Conservation (phyloP, 2,797 vertebrate species). For the Gadopsis marmoratus region DNA sequence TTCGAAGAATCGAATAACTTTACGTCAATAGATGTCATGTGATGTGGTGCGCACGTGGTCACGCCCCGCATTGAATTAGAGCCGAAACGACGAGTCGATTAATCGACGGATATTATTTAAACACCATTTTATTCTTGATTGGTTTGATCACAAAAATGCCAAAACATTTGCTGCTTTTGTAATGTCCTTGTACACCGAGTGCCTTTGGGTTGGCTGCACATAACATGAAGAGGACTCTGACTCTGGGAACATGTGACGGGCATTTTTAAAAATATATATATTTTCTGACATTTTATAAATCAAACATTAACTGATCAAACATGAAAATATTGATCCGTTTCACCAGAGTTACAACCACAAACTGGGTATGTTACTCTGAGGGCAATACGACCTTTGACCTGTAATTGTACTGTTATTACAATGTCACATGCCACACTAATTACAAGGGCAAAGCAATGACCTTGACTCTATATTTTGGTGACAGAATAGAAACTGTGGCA, state of each 20-base stretch:
- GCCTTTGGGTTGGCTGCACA: background rate
- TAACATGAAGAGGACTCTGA: background rate
- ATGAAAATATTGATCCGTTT: background rate
- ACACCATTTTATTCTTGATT: background rate
- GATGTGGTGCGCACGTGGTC: background rate
- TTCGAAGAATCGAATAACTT: background rate
- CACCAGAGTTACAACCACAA: background rate
- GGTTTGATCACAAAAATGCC: background rate
- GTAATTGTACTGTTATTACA: background rate
- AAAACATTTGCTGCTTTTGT: background rate
- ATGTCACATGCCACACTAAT: background rate
- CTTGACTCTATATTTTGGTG: background rate
- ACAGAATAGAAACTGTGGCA: background rate
- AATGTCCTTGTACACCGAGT: background rate
- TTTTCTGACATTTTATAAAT: background rate
- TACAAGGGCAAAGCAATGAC: background rate
- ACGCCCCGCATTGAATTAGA: background rate
- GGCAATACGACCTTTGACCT: background rate
- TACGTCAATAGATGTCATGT: constrained; percentile 8
- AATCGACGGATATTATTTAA: background rate
- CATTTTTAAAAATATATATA: too few relatives aligned
- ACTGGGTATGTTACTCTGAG: background rate
- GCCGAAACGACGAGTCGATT: too few relatives aligned
- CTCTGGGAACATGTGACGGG: too few relatives aligned
- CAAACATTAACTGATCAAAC: background rate